phyloP scores from a whole-genome alignment of 2,113 vertebrate species.

The Echinops telfairi region DNA sequence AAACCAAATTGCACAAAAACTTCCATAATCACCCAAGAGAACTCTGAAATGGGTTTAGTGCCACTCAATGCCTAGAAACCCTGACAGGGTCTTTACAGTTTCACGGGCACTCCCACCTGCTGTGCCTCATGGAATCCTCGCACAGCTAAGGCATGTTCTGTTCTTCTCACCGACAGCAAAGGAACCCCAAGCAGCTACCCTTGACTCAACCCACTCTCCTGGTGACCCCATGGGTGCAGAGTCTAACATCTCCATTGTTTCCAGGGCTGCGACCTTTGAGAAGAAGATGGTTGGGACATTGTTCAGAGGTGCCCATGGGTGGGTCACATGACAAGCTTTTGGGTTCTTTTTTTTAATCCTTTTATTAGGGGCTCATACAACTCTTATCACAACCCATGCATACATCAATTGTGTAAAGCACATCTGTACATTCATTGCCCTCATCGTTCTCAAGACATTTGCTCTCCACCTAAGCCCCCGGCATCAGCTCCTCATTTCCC shows the following conservation, averaged over 20 bases:
- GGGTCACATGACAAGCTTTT: not conserved
- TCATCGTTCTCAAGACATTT: too few relatives aligned
- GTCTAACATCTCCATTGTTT: not conserved
- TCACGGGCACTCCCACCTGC: not conserved
- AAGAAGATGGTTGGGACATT: not conserved
- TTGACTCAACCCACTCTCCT: not conserved
- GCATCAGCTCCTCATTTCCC: too few relatives aligned
- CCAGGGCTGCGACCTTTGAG: not conserved
- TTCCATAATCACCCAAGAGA: conserved; percentile 62
- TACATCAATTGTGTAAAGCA: too few relatives aligned
- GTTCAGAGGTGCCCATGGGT: not conserved
- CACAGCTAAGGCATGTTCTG: not conserved
- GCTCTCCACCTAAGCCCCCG: too few relatives aligned
- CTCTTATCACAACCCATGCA: too few relatives aligned
- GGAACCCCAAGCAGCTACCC: not conserved
- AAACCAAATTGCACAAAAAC: conserved; percentile 65
- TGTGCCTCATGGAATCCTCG: not conserved
- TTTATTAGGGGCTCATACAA: too few relatives aligned
- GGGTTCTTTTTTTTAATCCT: too few relatives aligned
- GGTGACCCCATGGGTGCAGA: not conserved
- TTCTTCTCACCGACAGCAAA: not conserved
- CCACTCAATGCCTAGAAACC: conserved; percentile 6
- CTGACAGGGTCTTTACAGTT: not conserved
- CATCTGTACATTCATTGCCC: too few relatives aligned
- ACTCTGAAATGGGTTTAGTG: conserved; percentile 14